Percentiles rank a stretch among this genome's conserved stretches.
These are phyloP conservation scores for Tenualosa ilisha DNA, from an alignment of 2,797 vertebrate species.

Conservation along the genomic window DNA sequence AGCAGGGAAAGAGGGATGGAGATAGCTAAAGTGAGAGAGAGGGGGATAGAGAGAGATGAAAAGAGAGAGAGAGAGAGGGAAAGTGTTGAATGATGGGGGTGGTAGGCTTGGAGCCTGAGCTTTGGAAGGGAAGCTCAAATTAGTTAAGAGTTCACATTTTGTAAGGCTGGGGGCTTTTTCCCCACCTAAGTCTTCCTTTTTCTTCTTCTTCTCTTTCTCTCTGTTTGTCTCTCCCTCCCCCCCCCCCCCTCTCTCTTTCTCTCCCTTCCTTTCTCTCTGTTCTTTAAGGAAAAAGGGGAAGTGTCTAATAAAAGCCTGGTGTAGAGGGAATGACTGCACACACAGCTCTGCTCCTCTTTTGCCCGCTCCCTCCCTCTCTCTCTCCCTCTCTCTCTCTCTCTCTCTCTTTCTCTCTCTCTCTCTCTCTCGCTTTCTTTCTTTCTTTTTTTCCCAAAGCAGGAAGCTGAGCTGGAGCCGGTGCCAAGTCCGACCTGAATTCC, in stretches of 20 bases:
- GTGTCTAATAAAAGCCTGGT: conserved; percentile 82
- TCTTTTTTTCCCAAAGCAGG: conserved; percentile 73
- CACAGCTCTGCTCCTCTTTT: conserved; percentile 45
- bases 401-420: conserved; percentile 22
- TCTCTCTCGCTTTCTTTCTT: conserved; percentile 18
- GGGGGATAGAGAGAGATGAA: neutral
- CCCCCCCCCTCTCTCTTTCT: conserved; percentile 30
- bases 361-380: conserved; percentile 49
- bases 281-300: conserved; percentile 74
- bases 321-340: conserved; percentile 65
- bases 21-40: neutral
- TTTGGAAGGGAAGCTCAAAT: conserved; percentile 20
- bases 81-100: neutral
- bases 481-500: conserved; percentile 87
- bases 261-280: conserved; percentile 46
- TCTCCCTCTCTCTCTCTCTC: conserved; percentile 30
- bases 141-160: conserved; percentile 14
- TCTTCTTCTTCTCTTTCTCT: conserved; percentile 52
- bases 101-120: neutral
- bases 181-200: conserved; percentile 47
- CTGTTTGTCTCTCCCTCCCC: conserved; percentile 4
- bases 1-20: neutral
- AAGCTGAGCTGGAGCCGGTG: conserved; percentile 82
- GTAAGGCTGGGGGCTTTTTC: conserved; percentile 28
- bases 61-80: neutral